Percentiles rank a stretch among this genome's conserved stretches.
Evolutionary conservation across 2,797 vertebrate genomes (phyloP).

Genomic region (Silurus lanzhouensis): DNA sequence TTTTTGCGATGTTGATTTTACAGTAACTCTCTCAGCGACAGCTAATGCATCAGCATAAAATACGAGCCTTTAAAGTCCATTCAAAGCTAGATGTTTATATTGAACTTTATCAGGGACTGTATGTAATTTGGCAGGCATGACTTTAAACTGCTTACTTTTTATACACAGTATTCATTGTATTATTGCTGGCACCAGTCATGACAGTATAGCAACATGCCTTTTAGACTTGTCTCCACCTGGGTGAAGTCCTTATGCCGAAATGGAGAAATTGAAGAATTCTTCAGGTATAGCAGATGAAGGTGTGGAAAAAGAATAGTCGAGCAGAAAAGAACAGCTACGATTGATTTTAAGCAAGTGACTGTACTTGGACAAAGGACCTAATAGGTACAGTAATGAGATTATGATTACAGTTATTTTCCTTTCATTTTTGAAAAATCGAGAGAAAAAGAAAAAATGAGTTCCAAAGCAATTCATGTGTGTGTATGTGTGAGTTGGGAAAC

Average conservation of each 20-base stretch:
- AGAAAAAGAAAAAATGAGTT: slow-evolving; percentile 1
- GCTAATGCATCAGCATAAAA: slow-evolving; percentile 17
- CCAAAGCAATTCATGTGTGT: slow-evolving; percentile 28
- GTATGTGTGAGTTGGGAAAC: slow-evolving; percentile 60
- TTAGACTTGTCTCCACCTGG: slow-evolving; percentile 47
- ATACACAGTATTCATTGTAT: slow-evolving; percentile 35
- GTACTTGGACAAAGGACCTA: slow-evolving; percentile 52
- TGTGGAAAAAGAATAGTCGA: slow-evolving; percentile 13
- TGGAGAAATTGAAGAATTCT: slow-evolving; percentile 7
- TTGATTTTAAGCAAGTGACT: slow-evolving; percentile 2
- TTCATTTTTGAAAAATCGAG: slow-evolving; percentile 60
- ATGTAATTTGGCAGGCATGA: slow-evolving; percentile 15
- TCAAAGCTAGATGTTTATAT: slow-evolving; percentile 11
- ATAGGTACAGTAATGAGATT: slow-evolving; percentile 56
- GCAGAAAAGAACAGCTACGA: slow-evolving; percentile 29
- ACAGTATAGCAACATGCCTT: slow-evolving; percentile 36
- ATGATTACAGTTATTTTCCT: slow-evolving; percentile 66
- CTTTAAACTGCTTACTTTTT: slow-evolving; percentile 9
- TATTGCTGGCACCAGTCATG: slow-evolving; percentile 34
- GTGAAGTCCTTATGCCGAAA: slow-evolving; percentile 16
- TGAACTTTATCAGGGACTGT: slow-evolving; percentile 19
- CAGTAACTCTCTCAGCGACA: neutral
- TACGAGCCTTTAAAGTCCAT: neutral
- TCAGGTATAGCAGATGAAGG: slow-evolving; percentile 13
- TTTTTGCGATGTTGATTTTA: slow-evolving; percentile 4